Percentiles rank a stretch among this genome's conserved stretches.
phyloP scores from a whole-genome alignment of 2,113 vertebrate species.

The Plotosus lineatus region DNA sequence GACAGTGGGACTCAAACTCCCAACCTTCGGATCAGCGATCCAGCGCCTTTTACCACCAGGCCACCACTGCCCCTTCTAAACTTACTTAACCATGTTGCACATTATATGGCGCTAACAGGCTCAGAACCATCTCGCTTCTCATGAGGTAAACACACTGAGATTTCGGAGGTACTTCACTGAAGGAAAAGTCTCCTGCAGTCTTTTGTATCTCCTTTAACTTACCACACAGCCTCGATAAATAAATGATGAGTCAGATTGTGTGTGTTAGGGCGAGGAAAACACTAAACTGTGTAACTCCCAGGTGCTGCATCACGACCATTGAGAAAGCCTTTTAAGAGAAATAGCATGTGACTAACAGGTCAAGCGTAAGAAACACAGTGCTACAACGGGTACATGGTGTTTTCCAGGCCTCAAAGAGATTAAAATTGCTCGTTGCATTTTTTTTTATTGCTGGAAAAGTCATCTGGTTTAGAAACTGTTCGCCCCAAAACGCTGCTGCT shows the following conservation, averaged over 20 bases:
- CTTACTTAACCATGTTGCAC: background rate
- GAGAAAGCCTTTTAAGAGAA: background rate
- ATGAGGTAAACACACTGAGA: background rate
- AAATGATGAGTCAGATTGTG: conserved; percentile 16
- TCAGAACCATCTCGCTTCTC: background rate
- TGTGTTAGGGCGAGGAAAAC: background rate
- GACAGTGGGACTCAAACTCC: too few species aligned
- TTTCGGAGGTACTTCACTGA: background rate
- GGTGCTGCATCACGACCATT: background rate
- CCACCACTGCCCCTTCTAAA: too few species aligned
- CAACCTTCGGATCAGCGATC: too few species aligned
- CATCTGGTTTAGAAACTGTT: conserved; percentile 1
- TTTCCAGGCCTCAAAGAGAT: background rate
- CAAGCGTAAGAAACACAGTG: background rate
- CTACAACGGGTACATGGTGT: background rate
- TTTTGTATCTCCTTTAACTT: conserved; percentile 3
- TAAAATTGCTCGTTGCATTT: background rate
- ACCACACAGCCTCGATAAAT: background rate
- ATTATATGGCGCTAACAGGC: background rate
- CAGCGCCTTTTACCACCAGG: too few species aligned
- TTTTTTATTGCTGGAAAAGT: background rate
- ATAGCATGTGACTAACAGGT: background rate
- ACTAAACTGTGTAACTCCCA: background rate
- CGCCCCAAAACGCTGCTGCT: background rate
- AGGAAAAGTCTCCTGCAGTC: background rate